Base-by-base conservation (phyloP, 2,797 vertebrate genomes). In the Acanthurus leucopareius region DNA sequence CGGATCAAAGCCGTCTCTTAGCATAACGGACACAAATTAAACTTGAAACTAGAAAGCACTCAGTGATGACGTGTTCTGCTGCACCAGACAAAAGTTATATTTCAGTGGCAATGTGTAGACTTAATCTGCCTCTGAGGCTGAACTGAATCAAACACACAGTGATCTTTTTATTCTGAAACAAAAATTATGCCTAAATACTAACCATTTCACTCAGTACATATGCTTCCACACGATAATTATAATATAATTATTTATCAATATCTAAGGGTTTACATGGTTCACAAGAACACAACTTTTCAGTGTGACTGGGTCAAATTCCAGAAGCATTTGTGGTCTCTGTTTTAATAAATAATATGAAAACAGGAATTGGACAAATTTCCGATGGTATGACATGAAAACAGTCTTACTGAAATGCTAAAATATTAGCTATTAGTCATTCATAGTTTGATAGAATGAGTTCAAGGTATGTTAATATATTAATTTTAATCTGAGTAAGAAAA, bases 61-160 rank as follows among this genome's bases (percentile, higher is more conserved):
- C 52, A 56, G 38, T 40, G 19, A 22, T 52, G 32, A 17, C 19
- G 38, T 35, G 35, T 28, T 51, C 16, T 17, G 10, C 8, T 3
- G 13, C 17, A 28, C 49, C 51, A 32, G 28, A 3, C 14, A 25
- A 65, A 61, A 54, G 22, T 51, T 19, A 19, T 54, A 9, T 58
- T 64, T 60, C 4, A 61, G 11, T 3, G 19, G 54, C 22, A 53
- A 11, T 65, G 49, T 54, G 2, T 15, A 38, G 14, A 83, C 63
- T 63, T 69, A 1, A 56, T 77, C 40, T 66, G 42, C 62, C 44
- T 76, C 13, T 45, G 6, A 51, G 51, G 56, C 22, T 15, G 68
- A 13, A 60, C 28, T 75, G 20, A 22, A 44, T 62, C 17, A 62
- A 16, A 54, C n/a, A 54, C n/a, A 49, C 19, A 5, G 22, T 13